A percentile compares a stretch with the other conserved stretches of the same genome.
Conservation (phyloP, 2,888 invertebrate species). For the Lymantria dispar region DNA sequence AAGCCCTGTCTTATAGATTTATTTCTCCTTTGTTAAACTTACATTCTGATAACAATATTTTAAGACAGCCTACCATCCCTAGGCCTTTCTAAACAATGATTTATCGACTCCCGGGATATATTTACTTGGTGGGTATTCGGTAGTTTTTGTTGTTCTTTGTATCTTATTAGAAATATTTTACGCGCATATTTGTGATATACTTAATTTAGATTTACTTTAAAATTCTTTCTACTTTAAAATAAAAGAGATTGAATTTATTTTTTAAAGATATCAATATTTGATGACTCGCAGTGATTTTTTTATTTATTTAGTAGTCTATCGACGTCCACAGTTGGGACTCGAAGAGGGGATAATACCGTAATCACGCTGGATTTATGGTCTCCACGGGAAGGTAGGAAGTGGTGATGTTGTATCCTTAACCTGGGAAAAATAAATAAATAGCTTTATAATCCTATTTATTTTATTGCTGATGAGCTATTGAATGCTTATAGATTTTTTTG, state of each 20-base stretch:
- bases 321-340: too few relatives aligned
- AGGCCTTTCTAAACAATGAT: conserved; percentile 62
- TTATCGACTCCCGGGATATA: conserved; percentile 60
- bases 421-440: too few relatives aligned
- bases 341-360: too few relatives aligned
- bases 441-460: too few relatives aligned
- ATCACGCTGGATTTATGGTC: too few relatives aligned
- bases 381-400: too few relatives aligned
- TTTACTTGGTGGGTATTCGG: conserved; percentile 43
- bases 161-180: not conserved
- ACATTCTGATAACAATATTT: conserved; percentile 63
- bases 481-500: too few relatives aligned
- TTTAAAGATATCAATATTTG: not conserved
- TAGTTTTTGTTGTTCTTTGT: conserved; percentile 17
- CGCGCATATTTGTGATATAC: not conserved
- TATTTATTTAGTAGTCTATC: too few relatives aligned
- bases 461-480: too few relatives aligned
- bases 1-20: conserved; percentile 19
- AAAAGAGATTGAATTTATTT: not conserved
- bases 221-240: too few relatives aligned
- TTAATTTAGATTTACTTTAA: not conserved
- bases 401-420: too few relatives aligned
- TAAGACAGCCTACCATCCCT: conserved; percentile 50
- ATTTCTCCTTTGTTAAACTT: conserved; percentile 49
- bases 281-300: too few relatives aligned